Base-by-base conservation (phyloP, 2,888 invertebrate species). In the Drosophila kanekoi region DNA sequence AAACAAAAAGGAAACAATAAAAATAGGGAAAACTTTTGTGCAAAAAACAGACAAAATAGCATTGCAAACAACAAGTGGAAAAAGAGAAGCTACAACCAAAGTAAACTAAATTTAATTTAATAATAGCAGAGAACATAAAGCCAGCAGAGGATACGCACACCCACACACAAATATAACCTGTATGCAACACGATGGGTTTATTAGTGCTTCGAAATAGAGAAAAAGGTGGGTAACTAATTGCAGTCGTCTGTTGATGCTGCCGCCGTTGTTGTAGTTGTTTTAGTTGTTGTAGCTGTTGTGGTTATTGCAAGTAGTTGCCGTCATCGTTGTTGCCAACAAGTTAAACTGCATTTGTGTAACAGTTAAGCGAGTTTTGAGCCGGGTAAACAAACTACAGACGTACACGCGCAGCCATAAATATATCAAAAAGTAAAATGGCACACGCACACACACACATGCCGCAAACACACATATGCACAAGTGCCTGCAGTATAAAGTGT, bases 161-260 rank as follows among this genome's bases (percentile, higher is more conserved):
- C 9, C 1, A 44, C 28, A n/a, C 1, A 16, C 43, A 43, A 1
- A 38, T 20, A 45, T 16, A 47, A 61, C 63, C 72, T 80, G 81
- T 75, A 85, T 85, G 81, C 81, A 79, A 59, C 71, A 72, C 73
- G 72, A 90, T 90, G 90, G 65, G 72, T 77, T 77, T 79, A 77
- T 72, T 79, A 72, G 71, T 70, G 77, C 65, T 70, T 72, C 73
- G 72, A 67, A 65, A 52, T 74, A 76, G 77, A 77, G 68, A 71
- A 76, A 89, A 85, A 82, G 87, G 90, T 90, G 66, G 76, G 89
- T 75, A 59, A 59, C 47, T 44, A 59, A 51, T 51, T 38, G 41
- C 35, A 13, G 40, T 44, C 16, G 14, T 51, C 14, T 33, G 33
- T 37, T 43, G 58, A 43, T 33, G 13, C 18, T 52, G 14, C 20